Evolutionary conservation across 2,888 invertebrate species (phyloP), one percentile per base, ranked within the genome.

Genomic region (Malthinus flaveolus): DNA sequence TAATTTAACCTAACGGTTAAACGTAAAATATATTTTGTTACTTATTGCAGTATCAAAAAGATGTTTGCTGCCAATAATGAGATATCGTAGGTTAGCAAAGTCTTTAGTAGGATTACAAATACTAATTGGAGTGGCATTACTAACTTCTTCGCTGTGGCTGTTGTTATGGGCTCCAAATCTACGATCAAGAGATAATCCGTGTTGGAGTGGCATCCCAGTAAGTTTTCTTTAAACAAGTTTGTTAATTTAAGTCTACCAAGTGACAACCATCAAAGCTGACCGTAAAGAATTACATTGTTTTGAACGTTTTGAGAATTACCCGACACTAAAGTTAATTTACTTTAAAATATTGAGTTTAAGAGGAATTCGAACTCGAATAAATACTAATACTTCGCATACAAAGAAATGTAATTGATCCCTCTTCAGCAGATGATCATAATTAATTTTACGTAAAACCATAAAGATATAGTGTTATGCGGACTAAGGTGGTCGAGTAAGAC

Each of bases 121-220:
- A 53, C 73, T 85, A 56, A 68, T 85, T 44, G 87, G 86, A 13
- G 66, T 83, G 11, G 77, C 82, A 44, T 75, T 87, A 50, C 80
- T 82, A 49, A 79, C 82, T 12, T 67, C 87, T 49, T 81, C 86
- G 0, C 73, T 83, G 45, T 86, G 85, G 84, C 78, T 86, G 59
- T 75, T 85, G 11, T 67, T 85, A 15, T 83, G 85, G 80, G 81
- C 85, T 10, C 86, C 86, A 5, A 82, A 83, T 71, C 79, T 86
- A 12, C 79, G 82, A 51, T 73, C 81, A 54, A 76, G 81, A 61
- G 84, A 87, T 67, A 85, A 85, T 77, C 87, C 87, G 1, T 86
- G 84, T 67, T 85, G 86, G 84, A 86, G 86, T 68, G 87, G 84
- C 35, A 75, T 85, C 68, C 83, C 85, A 63, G 87, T 87, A 76